Percentiles rank a stretch among this genome's conserved stretches.
These are phyloP conservation scores for Limnothrissa miodon DNA, from an alignment of 2,113 vertebrate genomes.

Conservation along the genomic window DNA sequence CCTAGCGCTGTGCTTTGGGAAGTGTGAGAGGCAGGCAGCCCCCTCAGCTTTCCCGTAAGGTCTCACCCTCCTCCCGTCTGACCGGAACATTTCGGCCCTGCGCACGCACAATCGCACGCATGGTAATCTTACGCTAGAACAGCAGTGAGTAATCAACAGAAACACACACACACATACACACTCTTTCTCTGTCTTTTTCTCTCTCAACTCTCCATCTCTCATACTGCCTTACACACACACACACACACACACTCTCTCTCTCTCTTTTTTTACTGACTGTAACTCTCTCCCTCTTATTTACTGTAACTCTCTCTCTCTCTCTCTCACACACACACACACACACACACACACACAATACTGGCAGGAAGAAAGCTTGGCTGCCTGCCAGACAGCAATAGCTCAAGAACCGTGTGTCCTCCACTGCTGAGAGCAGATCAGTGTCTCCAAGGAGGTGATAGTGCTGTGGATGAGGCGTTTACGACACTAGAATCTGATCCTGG, in stretches of 20 bases:
- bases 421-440: background rate
- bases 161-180: background rate
- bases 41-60: background rate
- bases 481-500: background rate
- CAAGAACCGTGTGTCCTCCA: background rate
- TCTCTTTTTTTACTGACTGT: no score
- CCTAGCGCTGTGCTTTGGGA: no score
- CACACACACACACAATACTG: background rate
- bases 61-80: background rate
- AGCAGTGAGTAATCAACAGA: background rate
- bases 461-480: no score
- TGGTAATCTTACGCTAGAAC: background rate
- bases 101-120: background rate
- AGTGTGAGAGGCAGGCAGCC: no score
- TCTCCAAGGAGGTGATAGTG: background rate
- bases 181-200: no score
- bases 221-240: background rate
- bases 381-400: background rate
- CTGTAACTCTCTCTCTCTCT: no score
- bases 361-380: background rate
- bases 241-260: no score
- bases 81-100: background rate
- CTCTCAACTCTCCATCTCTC: background rate
- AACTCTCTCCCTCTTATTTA: no score
- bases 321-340: background rate